These are phyloP conservation scores for Mylabris sibirica DNA, from an alignment of 2,888 invertebrate species.

Conservation along the genomic window DNA sequence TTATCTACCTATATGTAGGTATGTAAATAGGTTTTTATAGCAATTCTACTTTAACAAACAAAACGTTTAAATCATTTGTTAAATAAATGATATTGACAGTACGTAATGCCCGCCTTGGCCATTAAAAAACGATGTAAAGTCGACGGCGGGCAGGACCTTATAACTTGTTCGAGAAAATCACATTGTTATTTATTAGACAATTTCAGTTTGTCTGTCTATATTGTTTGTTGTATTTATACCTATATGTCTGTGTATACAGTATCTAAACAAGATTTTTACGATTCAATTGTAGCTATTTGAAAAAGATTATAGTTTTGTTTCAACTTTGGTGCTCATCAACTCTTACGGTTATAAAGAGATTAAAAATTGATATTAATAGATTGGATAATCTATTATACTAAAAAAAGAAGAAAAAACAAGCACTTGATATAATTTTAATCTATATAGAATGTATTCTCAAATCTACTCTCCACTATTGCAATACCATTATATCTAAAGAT, in stretches of 20 bases:
- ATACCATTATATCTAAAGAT: not conserved
- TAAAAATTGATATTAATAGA: not conserved
- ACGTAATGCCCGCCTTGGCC: conserved; percentile 50
- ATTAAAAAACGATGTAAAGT: conserved; percentile 51
- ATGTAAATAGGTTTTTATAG: conserved; percentile 23
- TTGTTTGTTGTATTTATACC: not conserved
- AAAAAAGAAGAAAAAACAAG: no score
- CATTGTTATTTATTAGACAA: conserved; percentile 52
- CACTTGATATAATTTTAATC: no score
- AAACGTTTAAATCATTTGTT: conserved; percentile 56
- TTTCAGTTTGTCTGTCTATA: not conserved
- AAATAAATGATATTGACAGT: conserved; percentile 62
- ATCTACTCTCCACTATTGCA: not conserved
- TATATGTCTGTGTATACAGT: not conserved
- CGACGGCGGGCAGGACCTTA: conserved; percentile 54
- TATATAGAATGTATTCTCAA: not conserved
- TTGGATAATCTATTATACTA: no score
- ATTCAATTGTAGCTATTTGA: not conserved
- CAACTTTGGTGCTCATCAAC: no score
- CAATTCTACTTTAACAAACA: conserved; percentile 17
- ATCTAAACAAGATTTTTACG: not conserved
- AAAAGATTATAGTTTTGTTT: not conserved
- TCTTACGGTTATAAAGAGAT: not conserved
- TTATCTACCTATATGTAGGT: not conserved
- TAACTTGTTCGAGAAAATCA: conserved; percentile 56